Percentiles rank a stretch among this genome's conserved stretches.
These are phyloP conservation scores for Gnatocerus cornutus DNA, from an alignment of 2,888 invertebrate species.

Conservation along the genomic window DNA sequence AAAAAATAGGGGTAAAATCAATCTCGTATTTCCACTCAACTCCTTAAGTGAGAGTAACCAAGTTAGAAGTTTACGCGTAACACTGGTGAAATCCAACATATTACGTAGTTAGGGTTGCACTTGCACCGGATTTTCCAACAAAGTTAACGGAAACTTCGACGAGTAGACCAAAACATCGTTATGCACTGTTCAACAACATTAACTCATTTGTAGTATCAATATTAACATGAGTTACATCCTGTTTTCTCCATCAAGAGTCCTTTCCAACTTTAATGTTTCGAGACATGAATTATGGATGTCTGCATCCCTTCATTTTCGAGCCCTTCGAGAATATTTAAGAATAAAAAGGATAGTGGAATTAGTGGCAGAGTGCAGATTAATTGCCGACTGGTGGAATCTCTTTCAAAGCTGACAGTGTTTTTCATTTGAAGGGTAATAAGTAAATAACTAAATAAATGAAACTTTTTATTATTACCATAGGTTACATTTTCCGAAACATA, in stretches of 20 bases:
- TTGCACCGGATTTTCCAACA: slow-evolving; percentile 35
- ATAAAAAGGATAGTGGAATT: background rate
- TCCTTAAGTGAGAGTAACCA: slow-evolving; percentile 4
- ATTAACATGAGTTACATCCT: slow-evolving; percentile 35
- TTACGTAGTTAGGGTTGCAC: slow-evolving; percentile 39
- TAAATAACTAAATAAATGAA: too few species aligned
- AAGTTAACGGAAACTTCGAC: slow-evolving; percentile 34
- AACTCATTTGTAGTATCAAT: slow-evolving; percentile 35
- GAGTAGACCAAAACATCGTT: slow-evolving; percentile 35
- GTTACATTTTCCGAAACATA: too few species aligned
- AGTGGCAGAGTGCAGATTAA: too few species aligned
- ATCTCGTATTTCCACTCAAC: slow-evolving; percentile 9
- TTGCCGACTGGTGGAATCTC: too few species aligned
- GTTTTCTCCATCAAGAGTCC: slow-evolving; percentile 33
- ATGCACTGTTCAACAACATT: slow-evolving; percentile 39
- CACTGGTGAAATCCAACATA: background rate
- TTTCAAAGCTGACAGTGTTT: too few species aligned
- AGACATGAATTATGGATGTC: slow-evolving; percentile 36
- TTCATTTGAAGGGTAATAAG: too few species aligned
- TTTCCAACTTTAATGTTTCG: slow-evolving; percentile 24
- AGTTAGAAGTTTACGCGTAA: slow-evolving; percentile 17
- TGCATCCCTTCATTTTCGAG: slow-evolving; percentile 5
- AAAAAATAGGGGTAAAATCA: too few species aligned
- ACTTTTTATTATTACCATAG: too few species aligned
- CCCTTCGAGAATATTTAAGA: slow-evolving; percentile 1